Evolutionary conservation across 2,113 vertebrate genomes (phyloP).

Genomic region (Cacatua alba): DNA sequence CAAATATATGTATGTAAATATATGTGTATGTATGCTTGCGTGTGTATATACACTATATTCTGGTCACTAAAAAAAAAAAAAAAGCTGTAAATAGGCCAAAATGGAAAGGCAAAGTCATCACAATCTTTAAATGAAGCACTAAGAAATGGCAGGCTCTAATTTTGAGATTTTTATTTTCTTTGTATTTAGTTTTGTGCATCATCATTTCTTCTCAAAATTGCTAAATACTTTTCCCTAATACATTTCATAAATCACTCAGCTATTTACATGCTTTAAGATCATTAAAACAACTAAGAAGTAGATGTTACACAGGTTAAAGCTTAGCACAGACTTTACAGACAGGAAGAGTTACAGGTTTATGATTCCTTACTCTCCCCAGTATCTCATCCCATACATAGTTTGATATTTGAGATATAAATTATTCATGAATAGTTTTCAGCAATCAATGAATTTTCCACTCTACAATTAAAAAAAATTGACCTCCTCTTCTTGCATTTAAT

Average conservation of each 20-base stretch:
- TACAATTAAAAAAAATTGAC: conserved; percentile 57
- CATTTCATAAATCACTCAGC: background rate
- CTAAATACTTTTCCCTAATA: background rate
- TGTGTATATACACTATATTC: background rate
- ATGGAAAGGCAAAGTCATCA: background rate
- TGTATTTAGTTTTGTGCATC: background rate
- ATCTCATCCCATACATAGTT: conserved; percentile 8
- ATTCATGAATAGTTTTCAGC: conserved; percentile 52
- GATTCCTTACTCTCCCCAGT: background rate
- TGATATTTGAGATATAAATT: conserved; percentile 53
- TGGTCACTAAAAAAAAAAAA: background rate
- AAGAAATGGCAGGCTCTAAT: background rate
- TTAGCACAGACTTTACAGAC: background rate
- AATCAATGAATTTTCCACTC: conserved; percentile 57
- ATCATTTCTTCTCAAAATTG: background rate
- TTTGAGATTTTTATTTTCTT: background rate
- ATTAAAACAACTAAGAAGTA: background rate
- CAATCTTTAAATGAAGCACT: background rate
- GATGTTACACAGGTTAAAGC: background rate
- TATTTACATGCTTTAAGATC: background rate
- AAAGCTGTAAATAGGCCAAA: background rate
- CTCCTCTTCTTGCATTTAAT: conserved; percentile 31
- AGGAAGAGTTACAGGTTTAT: background rate
- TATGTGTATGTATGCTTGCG: background rate
- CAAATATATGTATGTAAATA: background rate